Evolutionary conservation across 1,140 invertebrate species (phyloP).

Genomic region (Heterodera carotae): DNA sequence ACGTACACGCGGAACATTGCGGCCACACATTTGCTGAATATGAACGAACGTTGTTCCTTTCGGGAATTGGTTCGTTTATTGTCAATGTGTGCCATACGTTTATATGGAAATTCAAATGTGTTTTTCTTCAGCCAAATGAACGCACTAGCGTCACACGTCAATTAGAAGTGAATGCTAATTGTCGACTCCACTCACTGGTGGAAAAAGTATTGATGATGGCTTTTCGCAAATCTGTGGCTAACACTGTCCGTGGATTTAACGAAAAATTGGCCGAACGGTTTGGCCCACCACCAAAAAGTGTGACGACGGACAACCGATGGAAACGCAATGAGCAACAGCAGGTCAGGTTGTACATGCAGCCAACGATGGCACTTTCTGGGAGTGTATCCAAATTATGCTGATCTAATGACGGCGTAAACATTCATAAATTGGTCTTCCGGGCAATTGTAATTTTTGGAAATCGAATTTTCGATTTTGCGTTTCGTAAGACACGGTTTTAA

Average conservation of each 20-base stretch:
- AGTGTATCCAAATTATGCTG: too few species aligned
- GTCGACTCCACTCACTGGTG: slow-evolving; percentile 35
- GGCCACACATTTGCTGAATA: slow-evolving; percentile 43
- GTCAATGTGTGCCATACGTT: not conserved
- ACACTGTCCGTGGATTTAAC: slow-evolving; percentile 44
- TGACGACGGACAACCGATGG: not conserved
- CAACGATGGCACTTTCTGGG: too few species aligned
- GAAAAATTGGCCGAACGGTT: slow-evolving; percentile 51
- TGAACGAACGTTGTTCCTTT: slow-evolving; percentile 54
- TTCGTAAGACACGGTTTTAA: too few species aligned
- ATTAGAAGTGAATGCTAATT: slow-evolving; percentile 35
- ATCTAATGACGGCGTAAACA: too few species aligned
- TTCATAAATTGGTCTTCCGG: too few species aligned
- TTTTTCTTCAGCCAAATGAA: slow-evolving; percentile 1
- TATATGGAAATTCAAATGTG: not conserved
- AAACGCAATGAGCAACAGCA: not conserved
- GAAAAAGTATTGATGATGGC: slow-evolving; percentile 51
- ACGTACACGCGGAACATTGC: slow-evolving; percentile 63
- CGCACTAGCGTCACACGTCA: slow-evolving; percentile 36
- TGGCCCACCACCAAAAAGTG: slow-evolving; percentile 14
- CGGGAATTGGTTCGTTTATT: slow-evolving; percentile 30
- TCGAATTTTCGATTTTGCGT: too few species aligned
- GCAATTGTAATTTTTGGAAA: too few species aligned
- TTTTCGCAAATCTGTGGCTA: slow-evolving; percentile 49
- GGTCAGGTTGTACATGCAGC: not conserved